A percentile compares a stretch with the other conserved stretches of the same genome.
Evolutionary conservation across 2,888 invertebrate genomes (phyloP).

Genomic region (Lithophane ornitopus): DNA sequence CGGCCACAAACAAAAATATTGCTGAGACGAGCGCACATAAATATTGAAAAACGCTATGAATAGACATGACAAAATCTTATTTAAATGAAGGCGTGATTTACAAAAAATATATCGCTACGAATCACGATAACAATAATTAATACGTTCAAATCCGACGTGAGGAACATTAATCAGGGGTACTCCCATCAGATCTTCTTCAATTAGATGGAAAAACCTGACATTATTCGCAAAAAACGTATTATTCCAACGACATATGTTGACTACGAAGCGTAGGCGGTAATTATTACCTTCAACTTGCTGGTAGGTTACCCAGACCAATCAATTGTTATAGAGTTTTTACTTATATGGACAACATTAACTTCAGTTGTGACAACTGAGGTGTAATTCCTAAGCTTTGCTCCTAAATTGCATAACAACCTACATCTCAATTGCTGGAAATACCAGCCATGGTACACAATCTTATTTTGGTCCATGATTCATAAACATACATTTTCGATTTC

Average conservation of each 20-base stretch:
- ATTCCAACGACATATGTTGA: conserved; percentile 57
- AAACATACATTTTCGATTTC: conserved; percentile 66
- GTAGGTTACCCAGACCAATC: conserved; percentile 50
- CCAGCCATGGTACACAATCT: conserved; percentile 58
- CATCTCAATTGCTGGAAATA: conserved; percentile 53
- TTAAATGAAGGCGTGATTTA: conserved; percentile 57
- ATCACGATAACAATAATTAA: conserved; percentile 54
- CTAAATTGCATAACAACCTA: conserved; percentile 58
- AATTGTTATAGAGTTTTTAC: conserved; percentile 59
- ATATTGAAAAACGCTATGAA: conserved; percentile 53
- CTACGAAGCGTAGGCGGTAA: conserved; percentile 72
- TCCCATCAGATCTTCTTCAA: conserved; percentile 58
- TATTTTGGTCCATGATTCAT: conserved; percentile 76
- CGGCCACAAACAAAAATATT: conserved; percentile 38
- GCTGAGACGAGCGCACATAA: conserved; percentile 24
- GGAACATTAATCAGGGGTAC: conserved; percentile 53
- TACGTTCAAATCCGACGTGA: conserved; percentile 51
- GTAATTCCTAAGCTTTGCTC: conserved; percentile 40
- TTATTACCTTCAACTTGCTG: conserved; percentile 71
- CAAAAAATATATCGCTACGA: conserved; percentile 44
- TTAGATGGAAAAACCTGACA: conserved; percentile 59
- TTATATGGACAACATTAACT: conserved; percentile 56
- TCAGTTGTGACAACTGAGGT: conserved; percentile 8
- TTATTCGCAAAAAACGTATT: conserved; percentile 54
- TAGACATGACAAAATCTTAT: conserved; percentile 59